Base-by-base conservation (phyloP, 2,888 invertebrate species). In the Eustalomyia histrio region DNA sequence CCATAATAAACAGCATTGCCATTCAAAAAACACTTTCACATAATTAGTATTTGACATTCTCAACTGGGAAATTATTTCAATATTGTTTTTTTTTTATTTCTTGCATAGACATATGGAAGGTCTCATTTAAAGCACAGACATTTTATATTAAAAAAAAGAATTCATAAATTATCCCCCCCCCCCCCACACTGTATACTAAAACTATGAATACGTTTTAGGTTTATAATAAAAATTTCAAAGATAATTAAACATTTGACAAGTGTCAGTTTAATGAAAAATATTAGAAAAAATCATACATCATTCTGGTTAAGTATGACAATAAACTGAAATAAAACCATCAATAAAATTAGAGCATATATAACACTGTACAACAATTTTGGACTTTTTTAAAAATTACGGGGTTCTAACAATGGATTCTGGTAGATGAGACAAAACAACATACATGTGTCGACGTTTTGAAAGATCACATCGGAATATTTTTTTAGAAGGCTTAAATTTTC, bases 161-260 rank as follows among this genome's bases (percentile, higher is more conserved):
- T n/a, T n/a, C n/a, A n/a, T n/a, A n/a, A n/a, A n/a, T n/a, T n/a
- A n/a, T n/a, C n/a, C n/a, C n/a, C n/a, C n/a, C n/a, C n/a, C 18
- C 16, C 2, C 2, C 24, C 35, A 57, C 7, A 16, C 50, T 29
- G 72, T 17, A 63, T 53, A 24, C 35, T 17, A 39, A 14, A 52
- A 12, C 33, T 35, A 17, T 33, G 18, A 47, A 16, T 21, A n/a
- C 47, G 63, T 63, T 57, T 68, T 12, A 24, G 24, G 14, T 57
- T 63, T 50, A 16, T 61, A 80, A 63, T 57, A 68, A 61, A 67
- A 61, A 72, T 80, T 74, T 68, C 58, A 76, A 76, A 76, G 61
- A 80, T 76, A 76, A 76, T 76, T 68, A 72, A 80, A 72, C 68
- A 72, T 67, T 76, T 80, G 80, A 80, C 80, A 76, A 72, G 57